Conservation (phyloP, 1,140 invertebrate genomes). For the Drosophila pseudoobscura region DNA sequence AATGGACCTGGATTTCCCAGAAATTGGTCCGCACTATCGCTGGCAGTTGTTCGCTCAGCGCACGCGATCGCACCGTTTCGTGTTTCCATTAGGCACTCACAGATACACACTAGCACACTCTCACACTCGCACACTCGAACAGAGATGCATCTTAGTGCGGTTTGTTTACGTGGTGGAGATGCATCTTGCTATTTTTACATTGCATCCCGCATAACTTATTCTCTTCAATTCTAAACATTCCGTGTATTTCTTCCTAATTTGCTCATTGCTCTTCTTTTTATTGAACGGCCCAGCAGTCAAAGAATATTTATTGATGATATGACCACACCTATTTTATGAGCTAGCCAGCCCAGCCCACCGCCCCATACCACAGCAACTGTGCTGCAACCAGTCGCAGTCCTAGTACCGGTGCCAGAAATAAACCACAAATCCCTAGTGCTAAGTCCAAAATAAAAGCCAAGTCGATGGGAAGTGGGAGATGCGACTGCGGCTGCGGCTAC, state of each 20-base stretch:
- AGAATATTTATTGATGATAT: constrained; percentile 77
- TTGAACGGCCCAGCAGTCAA: constrained; percentile 49
- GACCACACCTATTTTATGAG: constrained; percentile 77
- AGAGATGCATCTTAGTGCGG: constrained; percentile 10
- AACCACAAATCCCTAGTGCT: constrained; percentile 71
- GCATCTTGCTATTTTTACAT: constrained; percentile 66
- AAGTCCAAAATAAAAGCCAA: constrained; percentile 68
- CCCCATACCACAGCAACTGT: too few species aligned
- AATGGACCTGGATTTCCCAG: constrained; percentile 56
- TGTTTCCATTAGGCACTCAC: constrained; percentile 37
- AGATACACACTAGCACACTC: constrained; percentile 34
- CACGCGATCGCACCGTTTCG: constrained; percentile 58
- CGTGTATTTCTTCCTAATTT: constrained; percentile 70
- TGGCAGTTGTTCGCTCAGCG: constrained; percentile 38
- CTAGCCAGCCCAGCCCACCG: constrained; percentile 10
- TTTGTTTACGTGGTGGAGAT: constrained; percentile 67
- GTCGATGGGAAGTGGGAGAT: constrained; percentile 47
- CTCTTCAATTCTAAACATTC: constrained; percentile 64
- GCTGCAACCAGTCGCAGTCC: too few species aligned
- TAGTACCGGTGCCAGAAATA: constrained; percentile 58
- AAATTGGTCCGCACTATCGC: constrained; percentile 40
- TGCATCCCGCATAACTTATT: constrained; percentile 59
- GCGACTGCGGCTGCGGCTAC: constrained; percentile 25
- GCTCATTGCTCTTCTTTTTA: constrained; percentile 70
- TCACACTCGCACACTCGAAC: constrained; percentile 30